Percentiles rank a stretch among this genome's conserved stretches.
phyloP scores from a whole-genome alignment of 2,113 vertebrate species.

The Eolophus roseicapilla region DNA sequence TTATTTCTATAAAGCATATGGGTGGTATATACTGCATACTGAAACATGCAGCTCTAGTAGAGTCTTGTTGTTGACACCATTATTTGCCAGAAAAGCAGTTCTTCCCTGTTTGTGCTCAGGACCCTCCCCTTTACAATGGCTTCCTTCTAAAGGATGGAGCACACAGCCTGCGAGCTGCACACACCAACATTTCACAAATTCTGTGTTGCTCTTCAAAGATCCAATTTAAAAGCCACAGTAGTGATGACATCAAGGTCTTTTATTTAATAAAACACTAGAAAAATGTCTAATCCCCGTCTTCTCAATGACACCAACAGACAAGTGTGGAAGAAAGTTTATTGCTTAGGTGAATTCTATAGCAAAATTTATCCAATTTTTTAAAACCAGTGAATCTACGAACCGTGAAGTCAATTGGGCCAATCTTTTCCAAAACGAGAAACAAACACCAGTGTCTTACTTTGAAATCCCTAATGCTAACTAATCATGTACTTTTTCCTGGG shows the following conservation, averaged over 20 bases:
- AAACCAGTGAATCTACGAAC: neutral
- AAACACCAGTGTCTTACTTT: neutral
- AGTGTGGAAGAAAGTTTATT: neutral
- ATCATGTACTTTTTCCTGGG: neutral
- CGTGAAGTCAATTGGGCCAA: neutral
- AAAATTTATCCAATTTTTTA: neutral
- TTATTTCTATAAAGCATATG: neutral
- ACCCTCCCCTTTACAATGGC: neutral
- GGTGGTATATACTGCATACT: neutral
- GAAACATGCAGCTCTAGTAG: neutral
- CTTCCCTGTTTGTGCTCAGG: neutral
- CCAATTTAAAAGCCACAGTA: neutral
- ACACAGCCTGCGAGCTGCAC: neutral
- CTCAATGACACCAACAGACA: neutral
- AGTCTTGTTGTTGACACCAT: neutral
- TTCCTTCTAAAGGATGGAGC: constrained; percentile 35
- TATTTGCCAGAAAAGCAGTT: neutral
- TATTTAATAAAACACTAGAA: neutral
- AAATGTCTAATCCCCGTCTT: neutral
- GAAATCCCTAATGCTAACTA: neutral
- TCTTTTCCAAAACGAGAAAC: neutral
- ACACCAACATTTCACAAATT: neutral
- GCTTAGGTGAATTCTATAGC: neutral
- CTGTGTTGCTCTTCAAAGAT: neutral
- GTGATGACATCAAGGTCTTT: neutral